These are phyloP conservation scores for Nowickia ferox DNA, from an alignment of 2,888 invertebrate genomes.

Conservation along the genomic window DNA sequence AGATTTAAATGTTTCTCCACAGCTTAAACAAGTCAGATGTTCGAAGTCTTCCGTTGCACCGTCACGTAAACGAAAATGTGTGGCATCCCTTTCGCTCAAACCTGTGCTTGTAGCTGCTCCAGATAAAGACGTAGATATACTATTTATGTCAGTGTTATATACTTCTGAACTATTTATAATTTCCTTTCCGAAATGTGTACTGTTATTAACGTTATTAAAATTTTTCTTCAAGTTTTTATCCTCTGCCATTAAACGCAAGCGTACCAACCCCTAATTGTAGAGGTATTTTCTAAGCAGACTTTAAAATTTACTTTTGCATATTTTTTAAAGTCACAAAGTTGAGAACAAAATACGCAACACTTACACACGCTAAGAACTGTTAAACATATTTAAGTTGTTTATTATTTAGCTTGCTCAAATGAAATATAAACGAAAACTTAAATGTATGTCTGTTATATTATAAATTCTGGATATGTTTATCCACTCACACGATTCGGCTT, in stretches of 20 bases:
- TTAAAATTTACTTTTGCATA: conserved; percentile 35
- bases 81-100: conserved; percentile 80
- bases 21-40: conserved; percentile 78
- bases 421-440: conserved; percentile 56
- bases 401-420: conserved; percentile 31
- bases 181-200: conserved; percentile 44
- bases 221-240: conserved; percentile 71
- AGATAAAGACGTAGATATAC: conserved; percentile 49
- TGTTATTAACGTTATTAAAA: conserved; percentile 46
- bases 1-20: conserved; percentile 74
- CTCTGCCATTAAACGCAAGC: conserved; percentile 74
- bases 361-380: conserved; percentile 18
- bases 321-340: conserved; percentile 31
- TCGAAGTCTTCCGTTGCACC: conserved; percentile 72
- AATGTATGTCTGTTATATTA: conserved; percentile 55
- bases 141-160: conserved; percentile 46
- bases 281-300: conserved; percentile 51
- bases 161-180: conserved; percentile 61
- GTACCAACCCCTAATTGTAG: conserved; percentile 66
- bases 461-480: conserved; percentile 49
- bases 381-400: conserved; percentile 46
- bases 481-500: conserved; percentile 20
- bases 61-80: conserved; percentile 77
- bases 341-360: conserved; percentile 24
- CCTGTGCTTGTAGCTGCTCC: conserved; percentile 42